Evolutionary conservation across 1,140 invertebrate genomes (phyloP), one percentile per base, ranked within the genome.

Genomic region (Tetragnatha versicolor): DNA sequence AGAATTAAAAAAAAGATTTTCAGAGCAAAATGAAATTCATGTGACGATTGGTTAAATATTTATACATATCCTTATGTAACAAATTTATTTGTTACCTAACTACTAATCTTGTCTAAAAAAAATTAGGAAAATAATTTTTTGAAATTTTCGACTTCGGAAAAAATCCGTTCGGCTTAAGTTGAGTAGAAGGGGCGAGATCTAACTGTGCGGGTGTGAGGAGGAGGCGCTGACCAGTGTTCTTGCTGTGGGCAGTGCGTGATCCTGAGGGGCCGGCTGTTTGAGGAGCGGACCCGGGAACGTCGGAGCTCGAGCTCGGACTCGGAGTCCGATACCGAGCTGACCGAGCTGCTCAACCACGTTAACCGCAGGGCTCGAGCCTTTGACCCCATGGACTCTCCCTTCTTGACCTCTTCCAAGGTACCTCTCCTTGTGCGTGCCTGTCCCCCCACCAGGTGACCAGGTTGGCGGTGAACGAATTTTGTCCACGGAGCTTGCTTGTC

Each of bases 291-390:
- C 6, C 72, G 78, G 53, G 78, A 79, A 45, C 22, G 79, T 9
- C 70, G 79, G 49, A 68, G 70, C 35, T 80, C 79, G 58, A 81
- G 77, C 65, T 82, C 82, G n/a, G 82, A 83, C 69, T 82, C 81
- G 25, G 82, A 83, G 39, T 83, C 82, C 3, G 82, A 83, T 63
- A 83, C 82, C 7, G 82, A 83, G 75, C 61, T 83, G 12, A 81
- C 80, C 47, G 82, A 81, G 66, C 55, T 83, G 58, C 80, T 83
- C 60, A 77, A 82, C 63, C 81, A 81, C 42, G 82, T 83, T 10
- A 77, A 81, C 69, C 79, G 82, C 58, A 77, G 81, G 49, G 61
- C 79, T 75, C 70, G 75, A 81, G 81, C 68, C 37, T 82, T 83
- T 61, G 82, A 83, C 39, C 80, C 77, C n/a, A 37, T 69, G 39